A percentile compares a stretch with the other conserved stretches of the same genome.
phyloP scores from a whole-genome alignment of 2,888 invertebrate species.

The Euzophera pinguis region DNA sequence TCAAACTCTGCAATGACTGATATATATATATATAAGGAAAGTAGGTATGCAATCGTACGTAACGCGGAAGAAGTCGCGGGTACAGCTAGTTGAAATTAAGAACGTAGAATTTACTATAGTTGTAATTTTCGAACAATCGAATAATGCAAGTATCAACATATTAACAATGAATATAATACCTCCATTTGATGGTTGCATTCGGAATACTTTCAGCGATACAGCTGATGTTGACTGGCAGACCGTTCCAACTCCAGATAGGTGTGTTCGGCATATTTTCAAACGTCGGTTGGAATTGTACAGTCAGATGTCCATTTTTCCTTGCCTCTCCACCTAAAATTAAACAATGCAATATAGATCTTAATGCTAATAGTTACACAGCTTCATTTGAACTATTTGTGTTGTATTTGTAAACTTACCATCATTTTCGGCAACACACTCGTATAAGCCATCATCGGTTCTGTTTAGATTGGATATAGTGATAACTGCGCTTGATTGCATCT shows the following conservation, averaged over 20 bases:
- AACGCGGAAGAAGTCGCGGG: no score
- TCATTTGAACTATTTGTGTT: background rate
- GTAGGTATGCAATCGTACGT: no score
- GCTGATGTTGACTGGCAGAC: slow-evolving; percentile 89
- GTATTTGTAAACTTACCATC: slow-evolving; percentile 62
- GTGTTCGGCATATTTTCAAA: slow-evolving; percentile 85
- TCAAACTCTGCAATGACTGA: no score
- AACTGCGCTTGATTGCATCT: slow-evolving; percentile 79
- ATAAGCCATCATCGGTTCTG: slow-evolving; percentile 91
- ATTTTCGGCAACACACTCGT: slow-evolving; percentile 92
- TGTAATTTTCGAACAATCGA: no score
- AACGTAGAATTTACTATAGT: no score
- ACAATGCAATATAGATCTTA: background rate
- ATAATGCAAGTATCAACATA: no score
- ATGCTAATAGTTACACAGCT: background rate
- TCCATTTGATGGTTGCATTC: slow-evolving; percentile 95
- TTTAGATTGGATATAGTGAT: slow-evolving; percentile 83
- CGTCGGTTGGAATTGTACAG: slow-evolving; percentile 90
- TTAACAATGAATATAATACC: slow-evolving; percentile 43
- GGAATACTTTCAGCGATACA: slow-evolving; percentile 94
- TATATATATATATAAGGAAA: no score
- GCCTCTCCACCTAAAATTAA: slow-evolving; percentile 80
- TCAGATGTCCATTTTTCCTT: slow-evolving; percentile 89
- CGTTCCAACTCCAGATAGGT: slow-evolving; percentile 91
- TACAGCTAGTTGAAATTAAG: no score